phyloP scores from a whole-genome alignment of 2,888 invertebrate genomes.

The Diaprepes abbreviatus region DNA sequence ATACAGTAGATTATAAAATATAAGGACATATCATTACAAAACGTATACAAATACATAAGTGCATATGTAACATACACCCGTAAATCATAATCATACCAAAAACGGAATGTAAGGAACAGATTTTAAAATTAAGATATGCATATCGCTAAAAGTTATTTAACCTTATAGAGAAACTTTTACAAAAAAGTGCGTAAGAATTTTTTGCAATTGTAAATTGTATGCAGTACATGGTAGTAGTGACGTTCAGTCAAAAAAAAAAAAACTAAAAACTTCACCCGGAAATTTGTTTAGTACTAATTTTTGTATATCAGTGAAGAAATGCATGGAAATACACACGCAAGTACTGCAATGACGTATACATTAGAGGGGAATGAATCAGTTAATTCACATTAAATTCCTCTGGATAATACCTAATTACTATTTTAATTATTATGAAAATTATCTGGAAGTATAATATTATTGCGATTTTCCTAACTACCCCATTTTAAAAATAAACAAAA shows the following conservation, averaged over 20 bases:
- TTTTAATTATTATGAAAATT: too few species aligned
- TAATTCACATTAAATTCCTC: too few species aligned
- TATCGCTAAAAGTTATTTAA: slow-evolving; percentile 13
- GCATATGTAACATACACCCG: slow-evolving; percentile 11
- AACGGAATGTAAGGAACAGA: slow-evolving; percentile 8
- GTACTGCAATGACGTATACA: neutral
- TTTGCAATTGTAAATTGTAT: neutral
- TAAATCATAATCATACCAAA: slow-evolving; percentile 17
- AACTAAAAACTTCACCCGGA: neutral
- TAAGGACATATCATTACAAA: slow-evolving; percentile 12
- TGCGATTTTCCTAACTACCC: too few species aligned
- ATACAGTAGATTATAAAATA: neutral
- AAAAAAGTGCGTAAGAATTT: slow-evolving; percentile 1
- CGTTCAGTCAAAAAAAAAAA: neutral
- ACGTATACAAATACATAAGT: slow-evolving; percentile 1
- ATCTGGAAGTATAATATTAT: too few species aligned
- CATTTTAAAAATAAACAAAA: too few species aligned
- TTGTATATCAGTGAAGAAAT: neutral
- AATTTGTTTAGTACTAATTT: neutral
- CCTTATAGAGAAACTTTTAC: neutral
- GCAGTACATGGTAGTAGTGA: neutral
- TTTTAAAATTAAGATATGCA: slow-evolving; percentile 15
- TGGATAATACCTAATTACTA: too few species aligned
- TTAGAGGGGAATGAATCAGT: too few species aligned
- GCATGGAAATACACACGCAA: neutral